These are phyloP conservation scores for Nibea albiflora DNA, from an alignment of 2,113 vertebrate species.

Conservation along the genomic window DNA sequence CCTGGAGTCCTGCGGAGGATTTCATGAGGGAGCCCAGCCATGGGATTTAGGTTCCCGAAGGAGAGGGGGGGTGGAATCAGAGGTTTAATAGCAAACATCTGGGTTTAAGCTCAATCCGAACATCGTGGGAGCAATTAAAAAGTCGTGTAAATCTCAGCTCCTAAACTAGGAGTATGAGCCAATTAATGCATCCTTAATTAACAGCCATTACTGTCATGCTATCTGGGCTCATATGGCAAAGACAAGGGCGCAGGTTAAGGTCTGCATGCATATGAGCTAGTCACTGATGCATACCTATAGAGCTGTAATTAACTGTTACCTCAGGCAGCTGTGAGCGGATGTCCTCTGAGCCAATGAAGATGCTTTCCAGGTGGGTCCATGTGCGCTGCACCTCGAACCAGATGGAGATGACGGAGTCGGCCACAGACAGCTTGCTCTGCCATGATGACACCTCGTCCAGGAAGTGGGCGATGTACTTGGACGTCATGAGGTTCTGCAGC, in stretches of 20 bases:
- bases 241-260: slow-evolving; percentile 11
- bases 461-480: slow-evolving; percentile 92
- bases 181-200: slow-evolving; percentile 60
- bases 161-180: slow-evolving; percentile 45
- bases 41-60: slow-evolving; percentile 43
- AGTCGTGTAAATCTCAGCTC: slow-evolving; percentile 49
- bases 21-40: slow-evolving; percentile 53
- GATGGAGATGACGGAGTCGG: slow-evolving; percentile 88
- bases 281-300: slow-evolving; percentile 5
- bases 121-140: slow-evolving; percentile 65
- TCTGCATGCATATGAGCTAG: slow-evolving; percentile 12
- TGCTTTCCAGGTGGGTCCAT: slow-evolving; percentile 96
- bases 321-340: slow-evolving; percentile 93
- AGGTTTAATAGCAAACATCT: slow-evolving; percentile 77
- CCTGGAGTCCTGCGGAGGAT: slow-evolving; percentile 88
- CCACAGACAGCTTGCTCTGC: slow-evolving; percentile 90
- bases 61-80: slow-evolving; percentile 43
- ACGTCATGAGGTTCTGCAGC: slow-evolving; percentile 94
- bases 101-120: slow-evolving; percentile 55
- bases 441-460: slow-evolving; percentile 92
- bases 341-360: slow-evolving; percentile 96
- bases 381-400: slow-evolving; percentile 95
- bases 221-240: slow-evolving; percentile 26
- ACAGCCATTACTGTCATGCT: slow-evolving; percentile 32
- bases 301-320: slow-evolving; percentile 78